Evolutionary conservation across 64 coral and sea anemone species (phyloP).

Genomic region (Acropora yongei): DNA sequence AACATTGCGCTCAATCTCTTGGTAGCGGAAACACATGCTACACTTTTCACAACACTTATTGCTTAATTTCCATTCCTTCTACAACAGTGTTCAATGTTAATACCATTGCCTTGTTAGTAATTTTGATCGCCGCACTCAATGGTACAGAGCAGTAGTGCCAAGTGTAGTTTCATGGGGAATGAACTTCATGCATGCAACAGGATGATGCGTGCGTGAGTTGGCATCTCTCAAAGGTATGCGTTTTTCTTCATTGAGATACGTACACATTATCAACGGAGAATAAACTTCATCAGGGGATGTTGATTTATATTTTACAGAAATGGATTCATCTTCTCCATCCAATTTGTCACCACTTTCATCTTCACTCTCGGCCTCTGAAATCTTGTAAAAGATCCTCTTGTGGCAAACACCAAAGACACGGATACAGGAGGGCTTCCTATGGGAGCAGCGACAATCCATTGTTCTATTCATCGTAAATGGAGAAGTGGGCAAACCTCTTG

Average conservation of each 20-base stretch:
- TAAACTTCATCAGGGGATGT: conserved; percentile 3
- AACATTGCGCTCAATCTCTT: conserved; percentile 23
- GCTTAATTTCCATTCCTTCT: conserved; percentile 25
- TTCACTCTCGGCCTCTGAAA: neutral
- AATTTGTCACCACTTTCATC: neutral
- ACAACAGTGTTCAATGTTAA: conserved; percentile 24
- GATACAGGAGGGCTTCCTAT: conserved; percentile 26
- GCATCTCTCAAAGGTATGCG: neutral
- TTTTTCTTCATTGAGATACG: conserved; percentile 26
- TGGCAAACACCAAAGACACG: conserved; percentile 63
- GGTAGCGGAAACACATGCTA: conserved; percentile 58
- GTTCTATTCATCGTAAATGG: conserved; percentile 63
- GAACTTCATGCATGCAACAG: neutral
- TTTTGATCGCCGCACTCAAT: conserved; percentile 26
- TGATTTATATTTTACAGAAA: neutral
- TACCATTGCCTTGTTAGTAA: conserved; percentile 21
- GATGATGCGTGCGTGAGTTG: neutral
- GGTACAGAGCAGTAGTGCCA: conserved; percentile 14
- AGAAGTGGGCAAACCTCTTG: conserved; percentile 51
- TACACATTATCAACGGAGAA: conserved; percentile 40
- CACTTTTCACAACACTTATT: conserved; percentile 43
- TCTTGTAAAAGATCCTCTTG: conserved; percentile 25
- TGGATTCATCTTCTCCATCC: neutral
- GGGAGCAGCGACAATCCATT: conserved; percentile 64
- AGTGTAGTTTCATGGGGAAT: conserved; percentile 33